phyloP scores from a whole-genome alignment of 2,797 vertebrate species.

The Schizopygopsis malacanthus region DNA sequence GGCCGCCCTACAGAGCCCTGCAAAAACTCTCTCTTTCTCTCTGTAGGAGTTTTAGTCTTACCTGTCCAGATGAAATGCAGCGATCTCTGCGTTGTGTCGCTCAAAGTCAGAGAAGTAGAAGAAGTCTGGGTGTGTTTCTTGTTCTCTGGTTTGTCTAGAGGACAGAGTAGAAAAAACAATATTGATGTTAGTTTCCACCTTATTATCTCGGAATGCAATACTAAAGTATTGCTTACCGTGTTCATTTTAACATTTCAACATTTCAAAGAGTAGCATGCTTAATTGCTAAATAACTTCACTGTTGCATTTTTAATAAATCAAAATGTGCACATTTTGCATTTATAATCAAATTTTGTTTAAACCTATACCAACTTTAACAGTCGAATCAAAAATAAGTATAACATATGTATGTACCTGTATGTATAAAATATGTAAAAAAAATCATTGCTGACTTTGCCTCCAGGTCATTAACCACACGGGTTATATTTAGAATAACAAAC shows the following conservation, averaged over 20 bases:
- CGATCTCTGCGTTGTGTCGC: slow-evolving; percentile 94
- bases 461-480: slow-evolving; percentile 3
- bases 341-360: not conserved
- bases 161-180: slow-evolving; percentile 7
- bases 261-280: not conserved
- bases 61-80: slow-evolving; percentile 97
- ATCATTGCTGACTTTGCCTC: not conserved
- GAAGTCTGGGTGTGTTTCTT: slow-evolving; percentile 95
- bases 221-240: not conserved
- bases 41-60: slow-evolving; percentile 68
- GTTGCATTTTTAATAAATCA: not conserved
- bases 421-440: not conserved
- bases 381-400: not conserved
- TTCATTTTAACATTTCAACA: not conserved
- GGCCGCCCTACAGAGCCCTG: too few relatives aligned
- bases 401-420: not conserved
- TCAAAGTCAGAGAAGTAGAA: slow-evolving; percentile 99
- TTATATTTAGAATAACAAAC: not conserved
- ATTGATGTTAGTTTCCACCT: not conserved
- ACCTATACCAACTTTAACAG: not conserved
- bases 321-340: not conserved
- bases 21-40: slow-evolving; percentile 29
- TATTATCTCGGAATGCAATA: not conserved
- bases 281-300: not conserved
- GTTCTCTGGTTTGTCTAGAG: slow-evolving; percentile 90